These are phyloP conservation scores for Aphelenchoides avenae DNA, from an alignment of 1,140 invertebrate species.

Conservation along the genomic window DNA sequence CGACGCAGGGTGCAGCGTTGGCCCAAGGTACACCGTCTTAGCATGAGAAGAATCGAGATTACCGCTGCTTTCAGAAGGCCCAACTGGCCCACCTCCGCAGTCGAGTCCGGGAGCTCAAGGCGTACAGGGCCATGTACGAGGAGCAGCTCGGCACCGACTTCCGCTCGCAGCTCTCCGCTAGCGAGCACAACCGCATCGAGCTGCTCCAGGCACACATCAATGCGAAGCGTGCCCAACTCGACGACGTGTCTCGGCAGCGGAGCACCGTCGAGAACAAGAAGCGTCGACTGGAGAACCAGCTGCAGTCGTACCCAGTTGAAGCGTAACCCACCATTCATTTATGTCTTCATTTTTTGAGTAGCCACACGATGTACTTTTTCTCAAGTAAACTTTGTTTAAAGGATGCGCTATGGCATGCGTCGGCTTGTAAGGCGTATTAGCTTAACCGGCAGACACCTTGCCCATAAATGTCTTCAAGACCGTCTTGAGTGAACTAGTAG, in stretches of 20 bases:
- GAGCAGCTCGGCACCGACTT: constrained; percentile 43
- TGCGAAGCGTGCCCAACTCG: constrained; percentile 24
- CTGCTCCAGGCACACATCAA: constrained; percentile 39
- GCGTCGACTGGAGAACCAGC: constrained; percentile 90
- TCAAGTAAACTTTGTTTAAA: too few species aligned
- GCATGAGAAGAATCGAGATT: constrained; percentile 2
- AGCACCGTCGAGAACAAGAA: constrained; percentile 81
- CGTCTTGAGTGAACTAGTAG: too few species aligned
- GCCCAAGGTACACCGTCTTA: constrained; percentile 67
- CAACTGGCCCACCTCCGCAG: constrained; percentile 69
- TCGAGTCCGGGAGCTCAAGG: constrained; percentile 35
- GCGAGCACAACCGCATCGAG: constrained; percentile 34
- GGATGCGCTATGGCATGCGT: too few species aligned
- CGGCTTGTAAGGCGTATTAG: too few species aligned
- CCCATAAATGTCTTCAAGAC: too few species aligned
- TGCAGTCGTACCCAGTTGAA: too few species aligned
- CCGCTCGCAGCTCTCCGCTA: constrained; percentile 29
- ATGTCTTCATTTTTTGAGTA: too few species aligned
- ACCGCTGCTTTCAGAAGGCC: constrained; percentile 21
- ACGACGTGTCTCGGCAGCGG: constrained; percentile 23
- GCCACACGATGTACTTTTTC: too few species aligned
- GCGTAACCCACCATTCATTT: too few species aligned
- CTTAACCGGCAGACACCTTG: too few species aligned
- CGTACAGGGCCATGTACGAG: constrained; percentile 31
- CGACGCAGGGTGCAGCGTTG: constrained; percentile 66